Conservation (phyloP, 2,888 invertebrate species). For the Harpagoxenus sublaevis region DNA sequence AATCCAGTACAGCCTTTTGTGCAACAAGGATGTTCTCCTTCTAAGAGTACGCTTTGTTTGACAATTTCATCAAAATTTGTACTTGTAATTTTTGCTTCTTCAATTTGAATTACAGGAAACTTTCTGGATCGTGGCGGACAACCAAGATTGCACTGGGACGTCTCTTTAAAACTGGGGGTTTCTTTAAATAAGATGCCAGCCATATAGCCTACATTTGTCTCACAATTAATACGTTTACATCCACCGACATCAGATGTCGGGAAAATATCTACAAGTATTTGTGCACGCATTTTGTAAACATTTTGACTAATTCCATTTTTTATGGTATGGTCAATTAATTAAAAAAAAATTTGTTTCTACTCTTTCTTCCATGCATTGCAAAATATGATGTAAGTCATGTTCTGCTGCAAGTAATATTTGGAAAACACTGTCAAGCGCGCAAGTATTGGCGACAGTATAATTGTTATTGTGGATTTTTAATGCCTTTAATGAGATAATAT, state of each 20-base stretch:
- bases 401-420: constrained; percentile 39
- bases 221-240: constrained; percentile 9
- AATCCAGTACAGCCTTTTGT: background rate
- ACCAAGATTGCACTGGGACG: background rate
- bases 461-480: constrained; percentile 23
- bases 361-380: background rate
- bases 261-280: constrained; percentile 14
- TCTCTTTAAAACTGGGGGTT: background rate
- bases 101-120: background rate
- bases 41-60: background rate
- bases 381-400: constrained; percentile 23
- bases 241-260: background rate
- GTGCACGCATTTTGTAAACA: constrained; percentile 14
- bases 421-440: constrained; percentile 39
- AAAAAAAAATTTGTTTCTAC: constrained; percentile 6
- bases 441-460: constrained; percentile 27
- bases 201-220: constrained; percentile 22
- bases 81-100: background rate
- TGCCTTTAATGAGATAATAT: background rate
- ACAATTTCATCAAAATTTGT: background rate
- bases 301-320: background rate
- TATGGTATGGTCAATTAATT: background rate
- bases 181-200: background rate
- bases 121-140: background rate
- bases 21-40: constrained; percentile 12